Base-by-base conservation (phyloP, 2,113 vertebrate species). In the Osmerus eperlanus region DNA sequence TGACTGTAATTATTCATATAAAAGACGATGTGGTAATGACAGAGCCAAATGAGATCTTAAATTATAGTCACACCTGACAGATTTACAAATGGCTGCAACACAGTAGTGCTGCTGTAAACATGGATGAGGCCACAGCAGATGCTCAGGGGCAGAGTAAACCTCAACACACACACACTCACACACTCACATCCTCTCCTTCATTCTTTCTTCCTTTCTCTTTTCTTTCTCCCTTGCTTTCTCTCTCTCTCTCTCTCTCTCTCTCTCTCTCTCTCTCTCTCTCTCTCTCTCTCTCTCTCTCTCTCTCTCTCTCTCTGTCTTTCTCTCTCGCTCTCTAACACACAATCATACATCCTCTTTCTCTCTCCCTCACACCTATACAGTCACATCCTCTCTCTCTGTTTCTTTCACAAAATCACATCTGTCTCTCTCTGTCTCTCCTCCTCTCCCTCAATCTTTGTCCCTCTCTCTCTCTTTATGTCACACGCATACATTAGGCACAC, bases 51-150 rank as follows among this genome's bases (percentile, higher is more conserved):
- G 62, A 64, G 62, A 36, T 41, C 62, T 36, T 64, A 41, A 64
- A 64, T 41, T 64, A 36, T 65, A 65, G 62, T 65, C 28, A 65
- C 62, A 65, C 62, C 62, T 65, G 62, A 64, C 62, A 64, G 62
- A 5, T 16, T 41, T 64, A 64, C 62, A 64, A 64, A 64, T 64
- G 62, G 62, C 62, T 64, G 15, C 15, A 41, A 36, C 62, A 64
- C 11, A 36, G 19, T 8, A 0, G 62, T 7, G 32, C 14, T 36
- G 28, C 62, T 64, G 62, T 64, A 64, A 64, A 64, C 62, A 64
- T n/a, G 25, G 62, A 18, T n/a, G 28, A 64, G 62, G 62, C 28
- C 62, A 41, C 29, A 64, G 15, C 62, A 64, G 62, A 64, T 64
- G 62, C n/a, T 64, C 15, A 64, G 29, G 29, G 29, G 29, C 59